Evolutionary conservation across 2,888 invertebrate species (phyloP), one percentile per base, ranked within the genome.

Genomic region (Prosopocoilus inquinatus): DNA sequence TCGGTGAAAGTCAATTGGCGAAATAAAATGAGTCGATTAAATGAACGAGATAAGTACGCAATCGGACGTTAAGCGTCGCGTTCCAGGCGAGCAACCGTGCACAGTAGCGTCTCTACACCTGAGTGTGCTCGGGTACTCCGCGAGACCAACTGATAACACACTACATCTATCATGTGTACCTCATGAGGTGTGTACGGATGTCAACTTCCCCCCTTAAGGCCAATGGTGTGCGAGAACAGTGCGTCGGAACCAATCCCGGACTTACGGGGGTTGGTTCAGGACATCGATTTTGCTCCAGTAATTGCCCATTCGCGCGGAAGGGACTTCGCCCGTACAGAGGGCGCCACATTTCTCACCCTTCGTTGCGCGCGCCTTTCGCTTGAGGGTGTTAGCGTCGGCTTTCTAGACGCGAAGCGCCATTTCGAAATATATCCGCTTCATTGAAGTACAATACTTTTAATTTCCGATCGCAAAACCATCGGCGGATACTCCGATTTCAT

Each of bases 241-340:
- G 41, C 58, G 36, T 58, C 57, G 54, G 56, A 55, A 59, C 68
- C 68, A 68, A 68, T 69, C 59, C 50, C 9, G 47, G 4, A 35
- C 20, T 35, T 50, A 52, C 48, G 62, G 60, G 60, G 66, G 64
- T 62, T 61, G 63, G 55, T 50, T 53, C 49, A 48, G 43, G 45
- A 50, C 59, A 70, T 71, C 68, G 70, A 69, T 70, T 68, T 67
- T 54, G 57, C 54, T 61, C 58, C 13, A 47, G 60, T 63, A 75
- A 72, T 70, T 75, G 75, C 67, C 68, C 72, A 73, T 72, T 75
- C 74, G 75, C 68, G 74, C 74, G 78, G 71, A 71, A 76, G 70
- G 67, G 63, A 63, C 67, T 71, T 68, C 66, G 61, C 57, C 72
- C 74, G 76, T 59, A 67, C 65, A 75, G 78, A 76, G 77, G 76